Conservation (phyloP, 1,140 invertebrate genomes). For the Ips nitidus region DNA sequence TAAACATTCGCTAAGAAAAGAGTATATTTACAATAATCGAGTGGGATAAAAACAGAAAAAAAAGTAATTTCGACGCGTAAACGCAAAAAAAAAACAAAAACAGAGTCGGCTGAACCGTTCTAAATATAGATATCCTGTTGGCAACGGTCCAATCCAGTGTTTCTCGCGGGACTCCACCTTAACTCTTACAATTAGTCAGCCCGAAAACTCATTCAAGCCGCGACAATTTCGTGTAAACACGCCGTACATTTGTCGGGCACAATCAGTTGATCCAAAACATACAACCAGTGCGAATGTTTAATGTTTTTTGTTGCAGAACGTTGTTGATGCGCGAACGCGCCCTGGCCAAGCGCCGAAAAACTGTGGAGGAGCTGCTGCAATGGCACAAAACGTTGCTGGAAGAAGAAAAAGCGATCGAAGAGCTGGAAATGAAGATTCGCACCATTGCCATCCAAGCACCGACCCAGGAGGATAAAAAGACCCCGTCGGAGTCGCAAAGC, state of each 20-base stretch:
- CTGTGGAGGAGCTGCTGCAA: conserved; percentile 49
- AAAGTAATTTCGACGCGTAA: conserved; percentile 10
- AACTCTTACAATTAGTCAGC: conserved; percentile 48
- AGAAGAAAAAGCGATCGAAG: conserved; percentile 49
- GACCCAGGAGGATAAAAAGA: neutral
- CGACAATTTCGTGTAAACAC: conserved; percentile 33
- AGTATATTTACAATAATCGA: too few species aligned
- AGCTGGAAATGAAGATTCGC: conserved; percentile 47
- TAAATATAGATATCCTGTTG: conserved; percentile 53
- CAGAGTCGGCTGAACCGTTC: conserved; percentile 28
- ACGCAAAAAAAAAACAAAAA: conserved; percentile 18
- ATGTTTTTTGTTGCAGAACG: conserved; percentile 43
- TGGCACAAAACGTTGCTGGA: conserved; percentile 50
- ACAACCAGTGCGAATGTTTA: conserved; percentile 5
- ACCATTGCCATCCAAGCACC: conserved; percentile 44
- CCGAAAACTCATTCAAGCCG: conserved; percentile 36
- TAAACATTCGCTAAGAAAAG: too few species aligned
- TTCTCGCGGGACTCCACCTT: conserved; percentile 45
- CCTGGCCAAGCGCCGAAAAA: conserved; percentile 47
- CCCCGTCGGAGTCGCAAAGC: neutral
- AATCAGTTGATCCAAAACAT: neutral
- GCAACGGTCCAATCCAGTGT: conserved; percentile 42
- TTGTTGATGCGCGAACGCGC: conserved; percentile 50
- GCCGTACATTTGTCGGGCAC: neutral
- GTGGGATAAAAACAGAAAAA: too few species aligned